phyloP scores from a whole-genome alignment of 2,888 invertebrate species.

The Stenodera caucasica region DNA sequence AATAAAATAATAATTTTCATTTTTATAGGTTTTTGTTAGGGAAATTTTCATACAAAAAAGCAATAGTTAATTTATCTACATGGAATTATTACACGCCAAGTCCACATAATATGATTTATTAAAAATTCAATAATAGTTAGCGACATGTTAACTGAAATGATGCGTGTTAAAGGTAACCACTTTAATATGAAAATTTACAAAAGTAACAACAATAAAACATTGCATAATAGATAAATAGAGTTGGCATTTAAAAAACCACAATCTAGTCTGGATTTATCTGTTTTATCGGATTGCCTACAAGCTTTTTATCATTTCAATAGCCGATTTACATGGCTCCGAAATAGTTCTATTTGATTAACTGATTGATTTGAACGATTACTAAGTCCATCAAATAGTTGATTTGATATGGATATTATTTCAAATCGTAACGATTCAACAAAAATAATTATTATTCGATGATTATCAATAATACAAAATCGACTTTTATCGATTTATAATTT shows the following conservation, averaged over 20 bases:
- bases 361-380: slow-evolving; percentile 20
- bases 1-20: background rate
- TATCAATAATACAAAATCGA: too few species aligned
- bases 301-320: slow-evolving; percentile 24
- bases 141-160: slow-evolving; percentile 6
- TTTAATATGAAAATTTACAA: background rate
- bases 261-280: slow-evolving; percentile 15
- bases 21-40: too few species aligned
- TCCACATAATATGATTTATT: slow-evolving; percentile 7
- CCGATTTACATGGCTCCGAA: slow-evolving; percentile 22
- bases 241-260: background rate
- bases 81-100: background rate
- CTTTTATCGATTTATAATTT: too few species aligned
- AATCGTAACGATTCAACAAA: too few species aligned
- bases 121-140: slow-evolving; percentile 12
- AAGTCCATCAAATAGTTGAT: background rate
- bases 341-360: slow-evolving; percentile 19
- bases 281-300: slow-evolving; percentile 24
- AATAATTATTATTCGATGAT: too few species aligned
- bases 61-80: background rate
- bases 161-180: background rate
- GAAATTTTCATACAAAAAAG: background rate
- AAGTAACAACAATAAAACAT: slow-evolving; percentile 5
- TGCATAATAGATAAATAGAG: slow-evolving; percentile 11
- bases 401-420: too few species aligned